Percentiles rank a stretch among this genome's conserved stretches.
phyloP scores from a whole-genome alignment of 1,140 invertebrate species.

The Wasmannia auropunctata region DNA sequence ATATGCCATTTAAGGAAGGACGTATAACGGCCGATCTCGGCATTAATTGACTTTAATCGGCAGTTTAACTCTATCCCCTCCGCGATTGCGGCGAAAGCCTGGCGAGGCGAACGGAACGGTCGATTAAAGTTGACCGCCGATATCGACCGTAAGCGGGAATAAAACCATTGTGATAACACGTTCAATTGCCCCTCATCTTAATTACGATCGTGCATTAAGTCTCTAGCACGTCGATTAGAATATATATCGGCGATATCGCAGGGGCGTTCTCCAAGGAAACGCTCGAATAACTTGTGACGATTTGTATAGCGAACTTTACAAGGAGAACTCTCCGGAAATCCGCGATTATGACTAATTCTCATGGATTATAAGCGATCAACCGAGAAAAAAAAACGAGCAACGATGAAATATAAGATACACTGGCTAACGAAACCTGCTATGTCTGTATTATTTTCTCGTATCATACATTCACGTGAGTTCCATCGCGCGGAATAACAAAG shows the following conservation, averaged over 20 bases:
- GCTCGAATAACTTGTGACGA: constrained; percentile 46
- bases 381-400: constrained; percentile 28
- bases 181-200: constrained; percentile 44
- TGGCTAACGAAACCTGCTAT: constrained; percentile 68
- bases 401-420: constrained; percentile 75
- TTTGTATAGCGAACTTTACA: constrained; percentile 41
- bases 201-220: constrained; percentile 40
- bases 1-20: constrained; percentile 2
- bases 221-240: constrained; percentile 37
- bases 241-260: constrained; percentile 35
- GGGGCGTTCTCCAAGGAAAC: background rate
- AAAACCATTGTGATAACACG: constrained; percentile 55
- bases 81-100: background rate
- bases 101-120: background rate
- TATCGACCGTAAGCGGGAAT: constrained; percentile 10
- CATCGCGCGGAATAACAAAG: background rate
- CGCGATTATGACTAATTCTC: constrained; percentile 61
- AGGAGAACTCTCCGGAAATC: constrained; percentile 35
- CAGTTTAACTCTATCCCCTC: background rate
- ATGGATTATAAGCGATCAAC: constrained; percentile 62
- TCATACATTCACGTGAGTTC: background rate
- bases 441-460: constrained; percentile 42
- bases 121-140: constrained; percentile 18
- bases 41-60: constrained; percentile 27
- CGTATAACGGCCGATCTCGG: background rate